Percentiles rank a stretch among this genome's conserved stretches.
These are phyloP conservation scores for Bombycilla garrulus DNA, from an alignment of 2,113 vertebrate genomes.

Conservation along the genomic window DNA sequence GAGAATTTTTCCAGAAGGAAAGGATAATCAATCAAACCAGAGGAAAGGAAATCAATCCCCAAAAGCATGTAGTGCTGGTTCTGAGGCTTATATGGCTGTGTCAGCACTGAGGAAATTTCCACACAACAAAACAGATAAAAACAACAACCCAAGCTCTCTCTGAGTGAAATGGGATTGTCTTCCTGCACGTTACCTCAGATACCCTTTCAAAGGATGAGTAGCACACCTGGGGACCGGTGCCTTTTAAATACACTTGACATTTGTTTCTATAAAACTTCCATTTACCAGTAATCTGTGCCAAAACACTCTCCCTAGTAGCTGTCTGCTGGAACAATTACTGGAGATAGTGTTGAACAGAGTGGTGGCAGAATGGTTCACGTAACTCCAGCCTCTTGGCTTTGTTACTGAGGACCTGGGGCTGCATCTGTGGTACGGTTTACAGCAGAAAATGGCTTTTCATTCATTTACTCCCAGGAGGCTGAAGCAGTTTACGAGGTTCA, in stretches of 20 bases:
- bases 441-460: not conserved
- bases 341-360: not conserved
- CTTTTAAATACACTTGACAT: not conserved
- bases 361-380: not conserved
- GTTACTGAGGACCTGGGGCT: not conserved
- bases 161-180: fast-evolving
- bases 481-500: not conserved
- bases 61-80: not conserved
- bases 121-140: too few relatives aligned
- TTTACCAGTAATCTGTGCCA: not conserved
- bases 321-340: not conserved
- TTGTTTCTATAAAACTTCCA: not conserved
- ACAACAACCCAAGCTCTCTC: too few relatives aligned
- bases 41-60: not conserved
- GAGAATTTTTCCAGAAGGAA: too few relatives aligned
- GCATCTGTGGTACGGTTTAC: not conserved
- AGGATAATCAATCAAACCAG: too few relatives aligned
- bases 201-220: not conserved
- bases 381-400: not conserved
- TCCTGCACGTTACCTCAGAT: not conserved
- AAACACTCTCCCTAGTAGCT: not conserved
- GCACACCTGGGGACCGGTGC: not conserved
- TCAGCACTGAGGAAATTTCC: not conserved
- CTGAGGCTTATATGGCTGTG: not conserved
- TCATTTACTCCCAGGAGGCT: not conserved